Evolutionary conservation across 2,888 invertebrate genomes (phyloP).

Genomic region (Gastracanthus pulcherrimus): DNA sequence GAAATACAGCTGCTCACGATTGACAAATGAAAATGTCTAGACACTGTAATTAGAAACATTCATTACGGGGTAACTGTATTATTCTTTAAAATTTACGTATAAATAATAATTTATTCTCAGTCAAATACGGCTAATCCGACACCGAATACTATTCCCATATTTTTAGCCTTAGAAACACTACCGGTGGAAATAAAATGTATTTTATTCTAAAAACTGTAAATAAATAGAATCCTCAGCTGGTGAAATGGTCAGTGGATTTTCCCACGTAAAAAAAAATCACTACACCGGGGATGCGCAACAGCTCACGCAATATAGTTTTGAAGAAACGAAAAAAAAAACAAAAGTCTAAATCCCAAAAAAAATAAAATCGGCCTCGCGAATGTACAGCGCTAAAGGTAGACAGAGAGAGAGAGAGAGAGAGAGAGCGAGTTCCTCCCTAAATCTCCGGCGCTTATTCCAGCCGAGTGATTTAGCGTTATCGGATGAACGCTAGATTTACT

Average conservation of each 20-base stretch:
- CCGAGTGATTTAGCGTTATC: conserved; percentile 56
- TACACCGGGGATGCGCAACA: background rate
- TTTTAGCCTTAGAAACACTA: too few relatives aligned
- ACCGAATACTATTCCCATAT: too few relatives aligned
- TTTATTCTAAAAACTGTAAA: background rate
- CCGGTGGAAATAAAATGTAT: background rate
- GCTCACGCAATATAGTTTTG: background rate
- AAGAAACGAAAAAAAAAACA: background rate
- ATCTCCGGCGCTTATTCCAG: conserved; percentile 52
- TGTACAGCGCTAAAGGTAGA: background rate
- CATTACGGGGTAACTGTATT: too few relatives aligned
- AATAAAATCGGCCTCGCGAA: background rate
- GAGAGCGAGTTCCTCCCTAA: conserved; percentile 17
- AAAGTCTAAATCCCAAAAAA: background rate
- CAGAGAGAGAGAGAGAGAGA: background rate
- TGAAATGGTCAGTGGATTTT: background rate
- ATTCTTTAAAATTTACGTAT: too few relatives aligned
- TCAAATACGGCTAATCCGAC: too few relatives aligned
- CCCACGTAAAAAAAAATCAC: background rate
- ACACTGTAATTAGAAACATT: too few relatives aligned
- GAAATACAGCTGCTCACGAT: too few relatives aligned
- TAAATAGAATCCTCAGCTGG: background rate
- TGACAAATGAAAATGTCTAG: too few relatives aligned
- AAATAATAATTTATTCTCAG: too few relatives aligned
- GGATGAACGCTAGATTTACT: conserved; percentile 59